Percentiles rank a stretch among this genome's conserved stretches.
Conservation (phyloP, 2,797 vertebrate species). For the Petrocephalus schoutedeni region DNA sequence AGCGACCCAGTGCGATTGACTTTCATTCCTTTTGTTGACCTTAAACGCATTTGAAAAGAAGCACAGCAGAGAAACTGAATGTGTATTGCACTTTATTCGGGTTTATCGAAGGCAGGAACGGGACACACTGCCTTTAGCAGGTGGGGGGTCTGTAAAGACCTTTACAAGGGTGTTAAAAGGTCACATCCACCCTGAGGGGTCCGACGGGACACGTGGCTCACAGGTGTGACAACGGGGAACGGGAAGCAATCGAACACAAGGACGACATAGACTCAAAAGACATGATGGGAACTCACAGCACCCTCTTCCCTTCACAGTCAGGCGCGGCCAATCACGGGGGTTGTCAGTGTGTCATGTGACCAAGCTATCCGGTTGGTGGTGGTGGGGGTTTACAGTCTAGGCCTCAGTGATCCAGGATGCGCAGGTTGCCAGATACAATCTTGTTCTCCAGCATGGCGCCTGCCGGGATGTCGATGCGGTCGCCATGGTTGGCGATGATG, state of each 20-base stretch:
- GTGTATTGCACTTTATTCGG: slow-evolving; percentile 76
- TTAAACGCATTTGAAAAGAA: not conserved
- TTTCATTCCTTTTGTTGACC: not conserved
- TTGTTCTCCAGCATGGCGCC: slow-evolving; percentile 94
- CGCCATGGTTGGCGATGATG: slow-evolving; percentile 95
- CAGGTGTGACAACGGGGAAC: not conserved
- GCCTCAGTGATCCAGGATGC: slow-evolving; percentile 90
- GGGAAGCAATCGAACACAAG: not conserved
- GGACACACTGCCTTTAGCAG: slow-evolving; percentile 13
- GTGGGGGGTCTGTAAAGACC: slow-evolving; percentile 13
- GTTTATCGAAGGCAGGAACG: slow-evolving; percentile 35
- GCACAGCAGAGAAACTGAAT: slow-evolving; percentile 21
- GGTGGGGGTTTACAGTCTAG: slow-evolving; percentile 24
- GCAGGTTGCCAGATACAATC: slow-evolving; percentile 94
- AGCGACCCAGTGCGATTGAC: not conserved
- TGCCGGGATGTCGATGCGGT: slow-evolving; percentile 90
- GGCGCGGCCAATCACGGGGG: not conserved
- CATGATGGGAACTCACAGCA: not conserved
- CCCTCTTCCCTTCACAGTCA: not conserved
- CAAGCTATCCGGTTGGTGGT: not conserved
- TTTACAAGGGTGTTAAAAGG: slow-evolving; percentile 22
- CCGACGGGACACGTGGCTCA: not conserved
- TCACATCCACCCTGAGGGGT: not conserved
- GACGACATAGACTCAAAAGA: not conserved
- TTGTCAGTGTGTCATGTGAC: slow-evolving; percentile 33